These are phyloP conservation scores for Metellina segmentata DNA, from an alignment of 2,888 invertebrate species.

Conservation along the genomic window DNA sequence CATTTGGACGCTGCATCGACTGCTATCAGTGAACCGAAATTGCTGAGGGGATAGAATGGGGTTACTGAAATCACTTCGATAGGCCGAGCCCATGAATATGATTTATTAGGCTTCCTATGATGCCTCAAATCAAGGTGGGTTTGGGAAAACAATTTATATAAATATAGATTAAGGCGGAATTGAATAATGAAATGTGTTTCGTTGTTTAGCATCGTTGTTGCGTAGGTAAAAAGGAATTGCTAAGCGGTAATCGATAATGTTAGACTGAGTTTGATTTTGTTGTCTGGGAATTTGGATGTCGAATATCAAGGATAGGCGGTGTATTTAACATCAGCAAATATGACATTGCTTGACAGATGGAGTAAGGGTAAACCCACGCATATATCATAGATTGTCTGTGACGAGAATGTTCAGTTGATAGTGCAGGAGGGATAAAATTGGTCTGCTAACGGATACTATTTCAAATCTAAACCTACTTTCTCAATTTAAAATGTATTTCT, in stretches of 20 bases:
- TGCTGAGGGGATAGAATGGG: background rate
- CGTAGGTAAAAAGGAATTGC: background rate
- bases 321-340: background rate
- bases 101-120: background rate
- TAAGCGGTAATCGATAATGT: background rate
- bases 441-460: no score
- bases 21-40: constrained; percentile 1
- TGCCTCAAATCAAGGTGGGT: background rate
- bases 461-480: no score
- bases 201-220: background rate
- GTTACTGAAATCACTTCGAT: background rate
- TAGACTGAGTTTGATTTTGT: background rate
- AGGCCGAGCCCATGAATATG: background rate
- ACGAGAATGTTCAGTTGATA: no score
- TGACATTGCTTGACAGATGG: no score
- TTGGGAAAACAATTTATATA: background rate
- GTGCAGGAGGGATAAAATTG: no score
- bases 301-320: background rate
- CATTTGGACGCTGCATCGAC: background rate
- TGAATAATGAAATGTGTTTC: background rate
- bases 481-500: no score
- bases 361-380: no score
- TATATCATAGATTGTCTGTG: no score
- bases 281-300: background rate
- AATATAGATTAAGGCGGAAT: background rate